Evolutionary conservation across 2,797 vertebrate species (phyloP).

Genomic region (Squalus acanthias): DNA sequence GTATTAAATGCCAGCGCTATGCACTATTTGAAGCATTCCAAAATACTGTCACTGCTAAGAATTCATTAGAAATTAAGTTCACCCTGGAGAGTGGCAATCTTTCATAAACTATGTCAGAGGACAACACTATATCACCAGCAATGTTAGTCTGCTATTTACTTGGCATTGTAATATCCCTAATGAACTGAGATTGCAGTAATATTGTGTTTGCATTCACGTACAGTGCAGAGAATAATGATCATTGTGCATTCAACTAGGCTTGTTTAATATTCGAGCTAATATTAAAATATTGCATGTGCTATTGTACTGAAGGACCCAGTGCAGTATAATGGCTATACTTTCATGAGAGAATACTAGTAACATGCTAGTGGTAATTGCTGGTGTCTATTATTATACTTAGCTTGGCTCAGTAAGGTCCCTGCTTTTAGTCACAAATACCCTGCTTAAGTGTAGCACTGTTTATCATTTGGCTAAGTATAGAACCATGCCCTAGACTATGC

Average conservation of each 20-base stretch:
- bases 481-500: not conserved
- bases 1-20: not conserved
- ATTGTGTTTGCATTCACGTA: not conserved
- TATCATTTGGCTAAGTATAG: not conserved
- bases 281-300: not conserved
- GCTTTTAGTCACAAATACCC: not conserved
- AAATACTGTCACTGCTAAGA: not conserved
- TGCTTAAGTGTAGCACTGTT: not conserved
- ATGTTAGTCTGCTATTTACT: not conserved
- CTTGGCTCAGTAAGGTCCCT: not conserved
- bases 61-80: not conserved
- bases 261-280: not conserved
- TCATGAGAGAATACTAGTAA: not conserved
- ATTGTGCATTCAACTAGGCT: not conserved
- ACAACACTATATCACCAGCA: no score
- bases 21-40: not conserved
- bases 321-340: no score
- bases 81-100: not conserved
- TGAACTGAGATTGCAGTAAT: not conserved
- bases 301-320: not conserved
- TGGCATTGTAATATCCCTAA: not conserved
- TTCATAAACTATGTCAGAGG: not conserved
- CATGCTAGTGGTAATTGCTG: not conserved
- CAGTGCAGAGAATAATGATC: no score
- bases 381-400: not conserved